Conservation (phyloP, 2,113 vertebrate genomes). For the Cephalophus harveyi region DNA sequence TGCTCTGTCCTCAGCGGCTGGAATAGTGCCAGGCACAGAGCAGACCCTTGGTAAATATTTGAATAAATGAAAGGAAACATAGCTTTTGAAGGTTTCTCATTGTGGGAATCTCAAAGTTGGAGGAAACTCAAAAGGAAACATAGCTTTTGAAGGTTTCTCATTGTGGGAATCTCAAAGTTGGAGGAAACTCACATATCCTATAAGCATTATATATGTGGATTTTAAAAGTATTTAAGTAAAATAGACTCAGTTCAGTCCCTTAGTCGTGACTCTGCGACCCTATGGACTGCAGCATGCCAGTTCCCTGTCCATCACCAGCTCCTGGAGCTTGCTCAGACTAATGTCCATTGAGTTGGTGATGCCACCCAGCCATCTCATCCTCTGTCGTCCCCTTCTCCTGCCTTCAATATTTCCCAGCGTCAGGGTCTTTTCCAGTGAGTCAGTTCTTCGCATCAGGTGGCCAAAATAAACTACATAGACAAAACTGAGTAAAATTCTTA, state of each 20-base stretch:
- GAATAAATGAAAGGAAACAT: neutral
- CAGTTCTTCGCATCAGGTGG: neutral
- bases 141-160: neutral
- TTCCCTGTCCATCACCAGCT: neutral
- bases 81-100: neutral
- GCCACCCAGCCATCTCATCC: neutral
- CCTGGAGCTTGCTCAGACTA: neutral
- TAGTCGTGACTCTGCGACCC: neutral
- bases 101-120: neutral
- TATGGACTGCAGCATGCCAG: neutral
- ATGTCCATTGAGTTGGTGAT: neutral
- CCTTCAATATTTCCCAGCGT: neutral
- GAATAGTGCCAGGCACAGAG: neutral
- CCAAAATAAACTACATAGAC: neutral
- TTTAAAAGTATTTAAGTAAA: neutral
- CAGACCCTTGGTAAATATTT: neutral
- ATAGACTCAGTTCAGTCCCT: neutral
- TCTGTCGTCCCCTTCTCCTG: neutral
- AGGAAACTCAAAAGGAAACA: neutral
- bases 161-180: neutral
- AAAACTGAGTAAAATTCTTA: neutral
- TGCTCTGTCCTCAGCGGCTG: neutral
- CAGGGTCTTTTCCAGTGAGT: neutral
- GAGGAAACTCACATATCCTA: neutral
- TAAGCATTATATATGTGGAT: neutral